Conservation (phyloP, 1,140 invertebrate genomes). For the Hydropsyche tenuis region DNA sequence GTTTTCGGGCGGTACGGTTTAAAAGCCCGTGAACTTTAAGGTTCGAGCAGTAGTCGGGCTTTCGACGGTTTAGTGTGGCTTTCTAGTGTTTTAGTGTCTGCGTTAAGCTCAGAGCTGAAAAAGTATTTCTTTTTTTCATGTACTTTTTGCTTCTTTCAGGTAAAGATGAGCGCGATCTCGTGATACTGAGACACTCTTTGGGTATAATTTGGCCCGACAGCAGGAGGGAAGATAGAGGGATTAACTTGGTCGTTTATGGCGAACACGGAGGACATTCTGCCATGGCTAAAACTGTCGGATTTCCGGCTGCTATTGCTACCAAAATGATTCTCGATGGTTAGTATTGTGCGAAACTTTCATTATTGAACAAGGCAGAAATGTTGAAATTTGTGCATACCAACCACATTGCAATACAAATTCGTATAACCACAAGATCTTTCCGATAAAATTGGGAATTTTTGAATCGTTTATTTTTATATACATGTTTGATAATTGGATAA, state of each 20-base stretch:
- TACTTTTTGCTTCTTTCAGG: slow-evolving; percentile 57
- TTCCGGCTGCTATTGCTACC: slow-evolving; percentile 93
- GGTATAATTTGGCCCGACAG: slow-evolving; percentile 91
- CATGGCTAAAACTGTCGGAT: slow-evolving; percentile 97
- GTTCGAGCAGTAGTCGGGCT: not conserved
- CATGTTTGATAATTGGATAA: no score
- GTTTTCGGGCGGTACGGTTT: slow-evolving; percentile 9
- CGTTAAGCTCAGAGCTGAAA: no score
- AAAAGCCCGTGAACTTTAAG: slow-evolving; percentile 22
- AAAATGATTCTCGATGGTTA: slow-evolving; percentile 97
- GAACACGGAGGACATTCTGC: slow-evolving; percentile 87
- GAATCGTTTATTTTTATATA: no score
- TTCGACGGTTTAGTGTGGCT: not conserved
- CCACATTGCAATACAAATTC: no score
- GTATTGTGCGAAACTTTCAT: slow-evolving; percentile 16
- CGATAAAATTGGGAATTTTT: no score
- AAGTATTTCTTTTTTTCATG: not conserved
- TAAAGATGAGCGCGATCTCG: slow-evolving; percentile 88
- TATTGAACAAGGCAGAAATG: not conserved
- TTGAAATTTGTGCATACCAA: not conserved
- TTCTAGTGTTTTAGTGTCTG: no score
- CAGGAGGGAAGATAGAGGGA: slow-evolving; percentile 80
- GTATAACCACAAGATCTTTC: no score
- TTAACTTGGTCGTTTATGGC: slow-evolving; percentile 94
- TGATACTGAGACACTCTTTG: slow-evolving; percentile 93